These are phyloP conservation scores for Lucilia sericata DNA, from an alignment of 1,140 invertebrate species.

Conservation along the genomic window DNA sequence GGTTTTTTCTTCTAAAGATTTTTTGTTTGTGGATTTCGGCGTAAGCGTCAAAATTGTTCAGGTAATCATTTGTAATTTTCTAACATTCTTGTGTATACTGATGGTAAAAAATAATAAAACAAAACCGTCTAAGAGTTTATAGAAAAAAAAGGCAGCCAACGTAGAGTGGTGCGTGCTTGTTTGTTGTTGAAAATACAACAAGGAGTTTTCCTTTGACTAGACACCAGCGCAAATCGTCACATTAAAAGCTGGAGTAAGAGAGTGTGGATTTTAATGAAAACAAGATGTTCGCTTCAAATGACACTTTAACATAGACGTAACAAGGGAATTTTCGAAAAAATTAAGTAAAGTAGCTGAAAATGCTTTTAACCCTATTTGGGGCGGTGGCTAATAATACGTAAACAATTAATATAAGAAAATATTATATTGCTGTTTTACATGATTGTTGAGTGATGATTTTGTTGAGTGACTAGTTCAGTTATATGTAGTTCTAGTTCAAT, in stretches of 20 bases:
- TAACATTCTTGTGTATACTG: slow-evolving; percentile 21
- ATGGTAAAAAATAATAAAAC: background rate
- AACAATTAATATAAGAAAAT: too few relatives aligned
- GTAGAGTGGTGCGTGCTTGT: background rate
- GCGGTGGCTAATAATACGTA: too few relatives aligned
- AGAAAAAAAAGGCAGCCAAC: background rate
- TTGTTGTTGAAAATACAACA: background rate
- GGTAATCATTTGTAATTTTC: slow-evolving; percentile 43
- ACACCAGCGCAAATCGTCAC: background rate
- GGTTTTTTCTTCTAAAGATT: background rate
- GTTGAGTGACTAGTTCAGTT: too few relatives aligned
- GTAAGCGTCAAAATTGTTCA: slow-evolving; percentile 39
- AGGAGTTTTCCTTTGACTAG: background rate
- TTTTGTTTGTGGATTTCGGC: slow-evolving; percentile 1
- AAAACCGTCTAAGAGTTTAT: background rate
- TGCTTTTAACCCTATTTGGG: background rate
- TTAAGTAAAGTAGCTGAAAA: slow-evolving; percentile 22
- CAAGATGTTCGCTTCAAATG: slow-evolving; percentile 4
- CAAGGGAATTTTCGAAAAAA: background rate
- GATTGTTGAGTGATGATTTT: too few relatives aligned
- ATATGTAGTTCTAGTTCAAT: too few relatives aligned
- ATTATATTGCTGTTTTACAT: too few relatives aligned
- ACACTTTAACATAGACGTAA: background rate
- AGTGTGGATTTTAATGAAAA: background rate
- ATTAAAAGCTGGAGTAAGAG: background rate